Evolutionary conservation across 1,140 invertebrate species (phyloP).

Genomic region (Leptonema lineaticorne): DNA sequence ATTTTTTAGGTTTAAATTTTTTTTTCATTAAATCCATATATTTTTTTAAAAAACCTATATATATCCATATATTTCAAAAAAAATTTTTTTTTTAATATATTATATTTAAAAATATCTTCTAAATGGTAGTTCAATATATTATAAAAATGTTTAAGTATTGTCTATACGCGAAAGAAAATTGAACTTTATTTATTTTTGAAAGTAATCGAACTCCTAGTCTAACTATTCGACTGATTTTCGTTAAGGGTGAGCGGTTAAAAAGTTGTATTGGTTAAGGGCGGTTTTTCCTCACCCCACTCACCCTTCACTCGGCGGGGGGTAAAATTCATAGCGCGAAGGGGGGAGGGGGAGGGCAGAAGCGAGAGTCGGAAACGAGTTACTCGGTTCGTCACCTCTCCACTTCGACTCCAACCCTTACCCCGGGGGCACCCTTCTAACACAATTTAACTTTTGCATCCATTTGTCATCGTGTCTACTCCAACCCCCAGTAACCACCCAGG

Average conservation of each 20-base stretch:
- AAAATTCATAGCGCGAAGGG: constrained; percentile 20
- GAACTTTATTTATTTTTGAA: too few species aligned
- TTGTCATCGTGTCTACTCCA: constrained; percentile 40
- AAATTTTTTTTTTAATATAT: too few species aligned
- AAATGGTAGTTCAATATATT: too few species aligned
- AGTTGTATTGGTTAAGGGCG: not conserved
- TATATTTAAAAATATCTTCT: too few species aligned
- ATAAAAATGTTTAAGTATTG: too few species aligned
- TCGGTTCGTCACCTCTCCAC: constrained; percentile 41
- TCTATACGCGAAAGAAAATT: too few species aligned
- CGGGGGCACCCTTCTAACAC: constrained; percentile 30
- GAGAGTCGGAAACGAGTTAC: constrained; percentile 39
- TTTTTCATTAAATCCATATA: too few species aligned
- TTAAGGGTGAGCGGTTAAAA: not conserved
- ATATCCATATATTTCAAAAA: too few species aligned
- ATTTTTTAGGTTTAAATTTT: too few species aligned
- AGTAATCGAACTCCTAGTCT: too few species aligned
- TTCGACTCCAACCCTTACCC: constrained; percentile 3
- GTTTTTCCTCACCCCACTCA: too few species aligned
- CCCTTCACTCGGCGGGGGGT: not conserved
- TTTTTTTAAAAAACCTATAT: too few species aligned
- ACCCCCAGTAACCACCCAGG: constrained; percentile 26
- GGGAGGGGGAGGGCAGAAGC: constrained; percentile 2
- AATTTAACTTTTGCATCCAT: constrained; percentile 44
- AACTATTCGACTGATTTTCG: not conserved